Evolutionary conservation across 2,797 vertebrate genomes (phyloP).

Genomic region (Lepilemur ruficaudatus): DNA sequence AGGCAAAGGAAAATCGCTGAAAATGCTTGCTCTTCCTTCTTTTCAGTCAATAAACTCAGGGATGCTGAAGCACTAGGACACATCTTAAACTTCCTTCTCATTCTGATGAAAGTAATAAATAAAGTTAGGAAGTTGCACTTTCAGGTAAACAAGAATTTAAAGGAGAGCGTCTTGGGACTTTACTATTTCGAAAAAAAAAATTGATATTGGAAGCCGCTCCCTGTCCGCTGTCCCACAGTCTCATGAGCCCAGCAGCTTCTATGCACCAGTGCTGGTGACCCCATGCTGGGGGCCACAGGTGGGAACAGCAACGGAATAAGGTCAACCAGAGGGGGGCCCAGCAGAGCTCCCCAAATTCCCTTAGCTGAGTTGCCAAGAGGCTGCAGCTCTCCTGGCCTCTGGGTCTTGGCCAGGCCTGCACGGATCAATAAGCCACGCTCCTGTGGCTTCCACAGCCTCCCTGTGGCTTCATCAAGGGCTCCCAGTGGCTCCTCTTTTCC

Average conservation of each 20-base stretch:
- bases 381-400: rapidly evolving
- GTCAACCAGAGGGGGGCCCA: not conserved
- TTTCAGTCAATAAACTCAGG: not conserved
- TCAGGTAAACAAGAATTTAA: not conserved
- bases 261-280: rapidly evolving
- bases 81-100: not conserved
- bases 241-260: not conserved
- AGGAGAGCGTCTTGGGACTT: not conserved
- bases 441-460: too few species aligned
- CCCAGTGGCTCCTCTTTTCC: not conserved
- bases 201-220: not conserved
- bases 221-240: not conserved
- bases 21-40: not conserved
- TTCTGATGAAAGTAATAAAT: slow-evolving; percentile 44
- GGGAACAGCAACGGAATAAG: not conserved
- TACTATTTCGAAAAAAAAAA: not conserved
- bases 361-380: rapidly evolving
- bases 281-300: rapidly evolving
- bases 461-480: not conserved
- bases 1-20: not conserved
- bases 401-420: not conserved
- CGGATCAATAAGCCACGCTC: rapidly evolving
- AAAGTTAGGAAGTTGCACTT: not conserved
- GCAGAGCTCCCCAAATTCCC: rapidly evolving
- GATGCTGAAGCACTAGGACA: not conserved